phyloP scores from a whole-genome alignment of 2,888 invertebrate species.

The Eupithecia abbreviata region DNA sequence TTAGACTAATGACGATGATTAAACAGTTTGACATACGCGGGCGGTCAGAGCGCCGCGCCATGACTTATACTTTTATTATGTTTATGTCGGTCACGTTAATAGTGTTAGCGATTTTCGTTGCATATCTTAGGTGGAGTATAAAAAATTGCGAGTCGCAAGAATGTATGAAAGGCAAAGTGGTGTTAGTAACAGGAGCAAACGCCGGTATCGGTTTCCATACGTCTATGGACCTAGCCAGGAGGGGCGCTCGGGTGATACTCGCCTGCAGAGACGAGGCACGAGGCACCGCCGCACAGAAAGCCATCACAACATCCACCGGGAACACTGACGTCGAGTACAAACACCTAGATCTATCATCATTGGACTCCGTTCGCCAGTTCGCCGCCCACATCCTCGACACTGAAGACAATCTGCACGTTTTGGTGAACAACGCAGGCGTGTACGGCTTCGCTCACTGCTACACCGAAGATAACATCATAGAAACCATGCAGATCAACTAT shows the following conservation, averaged over 20 bases:
- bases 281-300: slow-evolving; percentile 80
- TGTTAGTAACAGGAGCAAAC: slow-evolving; percentile 92
- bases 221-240: slow-evolving; percentile 85
- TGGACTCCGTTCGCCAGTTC: slow-evolving; percentile 83
- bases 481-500: slow-evolving; percentile 83
- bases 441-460: slow-evolving; percentile 61
- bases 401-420: slow-evolving; percentile 78
- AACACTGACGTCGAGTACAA: slow-evolving; percentile 60
- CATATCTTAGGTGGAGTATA: slow-evolving; percentile 22
- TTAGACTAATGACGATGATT: neutral
- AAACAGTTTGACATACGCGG: neutral
- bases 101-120: slow-evolving; percentile 1
- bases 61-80: neutral
- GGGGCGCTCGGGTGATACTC: slow-evolving; percentile 90
- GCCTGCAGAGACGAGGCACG: slow-evolving; percentile 89
- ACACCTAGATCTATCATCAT: slow-evolving; percentile 75
- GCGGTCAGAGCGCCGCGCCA: slow-evolving; percentile 7
- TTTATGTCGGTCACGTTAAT: neutral
- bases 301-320: slow-evolving; percentile 47
- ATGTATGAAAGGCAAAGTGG: slow-evolving; percentile 88
- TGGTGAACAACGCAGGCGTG: slow-evolving; percentile 85
- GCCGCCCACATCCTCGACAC: slow-evolving; percentile 78
- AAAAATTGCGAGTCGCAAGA: slow-evolving; percentile 28
- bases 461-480: slow-evolving; percentile 85
- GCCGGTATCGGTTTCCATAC: slow-evolving; percentile 91